Percentiles rank a stretch among this genome's conserved stretches.
Conservation (phyloP, 2,888 invertebrate genomes). For the Volucella inanis region DNA sequence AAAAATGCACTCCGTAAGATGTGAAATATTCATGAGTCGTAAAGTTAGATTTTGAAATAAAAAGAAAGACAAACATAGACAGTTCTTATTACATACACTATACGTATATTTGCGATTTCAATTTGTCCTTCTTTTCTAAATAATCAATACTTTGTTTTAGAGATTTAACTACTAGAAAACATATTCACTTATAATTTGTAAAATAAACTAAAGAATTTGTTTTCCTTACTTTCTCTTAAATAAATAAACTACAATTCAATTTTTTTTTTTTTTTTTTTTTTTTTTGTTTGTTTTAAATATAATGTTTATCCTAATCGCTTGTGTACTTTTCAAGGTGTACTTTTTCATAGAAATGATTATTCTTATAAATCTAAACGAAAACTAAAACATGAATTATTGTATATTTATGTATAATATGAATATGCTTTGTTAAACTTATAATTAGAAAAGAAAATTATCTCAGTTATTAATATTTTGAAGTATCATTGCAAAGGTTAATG, state of each 20-base stretch:
- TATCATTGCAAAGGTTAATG: slow-evolving; percentile 68
- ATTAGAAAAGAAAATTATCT: slow-evolving; percentile 32
- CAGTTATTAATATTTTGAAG: slow-evolving; percentile 42
- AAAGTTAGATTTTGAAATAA: background rate
- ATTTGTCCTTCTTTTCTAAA: slow-evolving; percentile 34
- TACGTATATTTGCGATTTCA: slow-evolving; percentile 42
- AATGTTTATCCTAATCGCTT: slow-evolving; percentile 1
- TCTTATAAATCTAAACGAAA: slow-evolving; percentile 42
- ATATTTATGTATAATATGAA: slow-evolving; percentile 10
- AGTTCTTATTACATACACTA: slow-evolving; percentile 48
- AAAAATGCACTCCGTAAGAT: too few species aligned
- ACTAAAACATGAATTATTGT: slow-evolving; percentile 12
- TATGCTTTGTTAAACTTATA: slow-evolving; percentile 33
- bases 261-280: slow-evolving; percentile 34
- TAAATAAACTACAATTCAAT: slow-evolving; percentile 63
- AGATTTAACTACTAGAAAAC: slow-evolving; percentile 62
- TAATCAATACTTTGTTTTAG: slow-evolving; percentile 32
- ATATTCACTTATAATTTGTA: slow-evolving; percentile 20
- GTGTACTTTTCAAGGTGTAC: background rate
- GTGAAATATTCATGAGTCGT: background rate
- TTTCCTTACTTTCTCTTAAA: slow-evolving; percentile 39
- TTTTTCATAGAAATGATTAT: slow-evolving; percentile 46
- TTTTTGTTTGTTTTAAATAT: slow-evolving; percentile 59
- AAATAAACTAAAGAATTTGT: slow-evolving; percentile 59
- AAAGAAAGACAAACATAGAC: background rate